Conservation (phyloP, 2,888 invertebrate species). For the Andrena praecox region DNA sequence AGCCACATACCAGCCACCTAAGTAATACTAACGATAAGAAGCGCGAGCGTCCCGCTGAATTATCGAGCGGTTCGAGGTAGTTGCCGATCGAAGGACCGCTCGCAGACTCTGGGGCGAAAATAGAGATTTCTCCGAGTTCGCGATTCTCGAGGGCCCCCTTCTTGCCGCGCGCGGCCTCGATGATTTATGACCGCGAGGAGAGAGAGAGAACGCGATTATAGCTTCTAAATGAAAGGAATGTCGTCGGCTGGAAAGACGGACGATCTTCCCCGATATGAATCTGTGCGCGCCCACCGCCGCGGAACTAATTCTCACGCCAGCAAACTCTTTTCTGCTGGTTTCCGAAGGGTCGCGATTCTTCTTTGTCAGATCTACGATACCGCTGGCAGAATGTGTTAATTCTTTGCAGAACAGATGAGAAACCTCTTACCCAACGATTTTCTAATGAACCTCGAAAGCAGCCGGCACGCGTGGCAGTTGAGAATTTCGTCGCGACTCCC, state of each 20-base stretch:
- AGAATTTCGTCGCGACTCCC: too few relatives aligned
- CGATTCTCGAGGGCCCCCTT: neutral
- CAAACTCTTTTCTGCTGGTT: neutral
- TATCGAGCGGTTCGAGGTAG: neutral
- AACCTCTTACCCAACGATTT: too few relatives aligned
- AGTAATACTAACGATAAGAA: too few relatives aligned
- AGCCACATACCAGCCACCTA: too few relatives aligned
- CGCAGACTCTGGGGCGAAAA: neutral
- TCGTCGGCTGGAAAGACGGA: slow-evolving; percentile 38
- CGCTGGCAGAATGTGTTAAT: neutral
- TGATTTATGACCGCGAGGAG: slow-evolving; percentile 32
- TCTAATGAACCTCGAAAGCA: too few relatives aligned
- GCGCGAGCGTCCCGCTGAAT: neutral
- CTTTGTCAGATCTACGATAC: neutral
- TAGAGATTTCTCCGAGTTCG: slow-evolving; percentile 37
- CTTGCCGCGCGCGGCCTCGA: neutral
- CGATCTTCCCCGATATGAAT: slow-evolving; percentile 28
- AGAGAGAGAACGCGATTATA: slow-evolving; percentile 23
- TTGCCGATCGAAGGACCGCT: neutral
- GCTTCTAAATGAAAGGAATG: slow-evolving; percentile 22
- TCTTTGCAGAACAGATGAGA: neutral
- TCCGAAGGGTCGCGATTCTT: neutral
- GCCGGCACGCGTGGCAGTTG: too few relatives aligned
- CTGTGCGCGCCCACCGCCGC: neutral
- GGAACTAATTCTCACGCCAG: slow-evolving; percentile 26